phyloP scores from a whole-genome alignment of 2,797 vertebrate genomes.

The Paratrypauchen microcephalus region DNA sequence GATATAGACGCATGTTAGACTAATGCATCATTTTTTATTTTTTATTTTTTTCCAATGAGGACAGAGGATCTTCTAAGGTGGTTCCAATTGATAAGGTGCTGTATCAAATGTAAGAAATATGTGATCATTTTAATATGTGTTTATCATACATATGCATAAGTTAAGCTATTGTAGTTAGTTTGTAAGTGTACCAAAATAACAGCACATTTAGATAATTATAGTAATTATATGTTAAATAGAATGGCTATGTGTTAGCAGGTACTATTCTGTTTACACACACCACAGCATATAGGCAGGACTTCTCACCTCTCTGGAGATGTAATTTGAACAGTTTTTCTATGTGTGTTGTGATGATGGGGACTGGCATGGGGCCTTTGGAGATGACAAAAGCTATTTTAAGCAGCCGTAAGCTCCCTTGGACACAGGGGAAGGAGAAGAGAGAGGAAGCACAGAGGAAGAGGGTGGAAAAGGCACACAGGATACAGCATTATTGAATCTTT shows the following conservation, averaged over 20 bases:
- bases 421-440: constrained; percentile 35
- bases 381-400: constrained; percentile 68
- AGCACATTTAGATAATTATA: background rate
- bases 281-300: background rate
- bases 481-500: constrained; percentile 4
- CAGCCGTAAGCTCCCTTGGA: constrained; percentile 45
- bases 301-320: constrained; percentile 18
- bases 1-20: too few relatives aligned
- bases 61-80: background rate
- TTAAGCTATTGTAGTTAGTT: background rate
- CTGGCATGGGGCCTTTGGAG: constrained; percentile 51
- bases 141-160: background rate
- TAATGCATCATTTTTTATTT: too few relatives aligned
- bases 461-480: constrained; percentile 3
- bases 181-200: background rate
- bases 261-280: background rate
- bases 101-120: background rate
- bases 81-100: background rate
- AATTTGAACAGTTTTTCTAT: background rate
- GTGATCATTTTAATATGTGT: background rate
- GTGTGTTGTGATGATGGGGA: constrained; percentile 46
- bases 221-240: background rate
- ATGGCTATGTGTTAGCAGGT: background rate
- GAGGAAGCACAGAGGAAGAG: constrained; percentile 14
- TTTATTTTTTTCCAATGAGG: too few relatives aligned